Conservation (phyloP, 2,113 vertebrate species). For the Piprites chloris region DNA sequence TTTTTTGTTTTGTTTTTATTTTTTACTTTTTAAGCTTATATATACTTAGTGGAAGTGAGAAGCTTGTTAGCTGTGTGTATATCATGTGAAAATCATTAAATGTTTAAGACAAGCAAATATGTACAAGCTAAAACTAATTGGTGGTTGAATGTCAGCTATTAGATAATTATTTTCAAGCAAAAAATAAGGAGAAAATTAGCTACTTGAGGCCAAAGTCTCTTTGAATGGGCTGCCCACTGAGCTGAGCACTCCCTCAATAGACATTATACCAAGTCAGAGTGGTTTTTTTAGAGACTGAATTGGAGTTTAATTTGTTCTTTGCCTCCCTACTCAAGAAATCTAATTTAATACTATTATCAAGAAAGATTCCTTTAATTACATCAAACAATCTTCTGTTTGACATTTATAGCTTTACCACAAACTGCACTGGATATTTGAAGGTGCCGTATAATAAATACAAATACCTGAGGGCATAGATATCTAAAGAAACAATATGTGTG, state of each 20-base stretch:
- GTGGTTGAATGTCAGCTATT: not conserved
- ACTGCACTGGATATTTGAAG: not conserved
- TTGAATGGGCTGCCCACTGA: not conserved
- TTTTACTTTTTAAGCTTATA: not conserved
- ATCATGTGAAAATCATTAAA: not conserved
- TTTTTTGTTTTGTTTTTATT: not conserved
- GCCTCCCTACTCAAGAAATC: not conserved
- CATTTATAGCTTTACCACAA: not conserved
- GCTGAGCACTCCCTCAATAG: not conserved
- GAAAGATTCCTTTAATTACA: not conserved
- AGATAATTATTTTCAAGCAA: not conserved
- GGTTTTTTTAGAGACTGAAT: not conserved
- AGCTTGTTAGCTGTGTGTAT: not conserved
- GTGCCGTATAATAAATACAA: not conserved
- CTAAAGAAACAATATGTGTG: not conserved
- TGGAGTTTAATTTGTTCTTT: conserved; percentile 26
- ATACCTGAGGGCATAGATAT: not conserved
- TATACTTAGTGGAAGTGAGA: not conserved
- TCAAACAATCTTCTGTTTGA: not conserved
- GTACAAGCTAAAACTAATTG: not conserved
- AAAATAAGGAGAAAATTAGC: not conserved
- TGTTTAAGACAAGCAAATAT: not conserved
- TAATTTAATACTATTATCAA: not conserved
- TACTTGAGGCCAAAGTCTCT: not conserved
- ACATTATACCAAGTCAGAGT: not conserved